phyloP scores from a whole-genome alignment of 2,797 vertebrate species.

The Lutra lutra region DNA sequence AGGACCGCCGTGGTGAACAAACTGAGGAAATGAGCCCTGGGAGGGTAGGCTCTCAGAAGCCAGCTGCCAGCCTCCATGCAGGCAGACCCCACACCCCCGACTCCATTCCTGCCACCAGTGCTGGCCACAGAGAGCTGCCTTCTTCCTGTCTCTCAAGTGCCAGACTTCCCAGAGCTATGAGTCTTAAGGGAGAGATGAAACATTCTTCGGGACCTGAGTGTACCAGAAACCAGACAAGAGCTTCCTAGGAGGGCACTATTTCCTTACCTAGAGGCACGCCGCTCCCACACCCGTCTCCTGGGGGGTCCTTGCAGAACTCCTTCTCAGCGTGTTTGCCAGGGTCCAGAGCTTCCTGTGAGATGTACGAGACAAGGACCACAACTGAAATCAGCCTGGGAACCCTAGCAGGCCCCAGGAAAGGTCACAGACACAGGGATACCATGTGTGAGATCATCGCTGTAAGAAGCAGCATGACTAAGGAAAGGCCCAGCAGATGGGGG shows the following conservation, averaged over 20 bases:
- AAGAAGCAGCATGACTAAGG: neutral
- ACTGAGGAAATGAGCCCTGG: neutral
- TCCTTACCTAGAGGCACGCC: conserved; percentile 60
- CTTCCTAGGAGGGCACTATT: neutral
- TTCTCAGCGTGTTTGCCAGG: conserved; percentile 34
- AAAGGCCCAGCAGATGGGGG: neutral
- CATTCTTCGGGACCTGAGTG: neutral
- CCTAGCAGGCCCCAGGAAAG: neutral
- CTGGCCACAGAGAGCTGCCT: neutral
- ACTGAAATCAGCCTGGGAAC: neutral
- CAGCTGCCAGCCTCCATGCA: neutral
- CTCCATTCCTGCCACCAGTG: neutral
- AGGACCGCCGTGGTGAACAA: accelerated
- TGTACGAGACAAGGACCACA: conserved; percentile 28
- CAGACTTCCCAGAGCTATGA: neutral
- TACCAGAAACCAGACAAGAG: neutral
- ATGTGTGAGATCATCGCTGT: neutral
- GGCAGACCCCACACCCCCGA: neutral
- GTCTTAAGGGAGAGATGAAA: neutral
- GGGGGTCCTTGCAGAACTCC: conserved; percentile 1
- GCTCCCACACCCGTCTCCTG: conserved; percentile 5
- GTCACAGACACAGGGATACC: neutral
- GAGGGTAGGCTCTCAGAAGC: neutral
- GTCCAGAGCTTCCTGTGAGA: conserved; percentile 61
- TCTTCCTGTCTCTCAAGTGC: neutral